Conservation (phyloP, 1,140 invertebrate species). For the Drosophila pallidifrons region DNA sequence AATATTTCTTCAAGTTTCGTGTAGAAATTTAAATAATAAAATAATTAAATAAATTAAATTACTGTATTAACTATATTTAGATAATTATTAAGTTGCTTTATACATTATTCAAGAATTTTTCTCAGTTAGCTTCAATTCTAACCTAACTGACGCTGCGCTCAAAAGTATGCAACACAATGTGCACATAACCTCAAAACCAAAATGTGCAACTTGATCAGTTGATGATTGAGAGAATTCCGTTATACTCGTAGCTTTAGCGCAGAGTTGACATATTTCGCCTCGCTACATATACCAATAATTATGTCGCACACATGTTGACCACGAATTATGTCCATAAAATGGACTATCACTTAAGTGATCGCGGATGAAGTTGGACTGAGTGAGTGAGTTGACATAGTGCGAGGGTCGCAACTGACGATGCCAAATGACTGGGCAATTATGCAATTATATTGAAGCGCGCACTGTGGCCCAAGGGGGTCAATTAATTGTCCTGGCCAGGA, state of each 20-base stretch:
- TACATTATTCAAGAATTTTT: no score
- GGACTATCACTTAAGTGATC: constrained; percentile 76
- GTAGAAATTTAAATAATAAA: no score
- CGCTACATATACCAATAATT: constrained; percentile 65
- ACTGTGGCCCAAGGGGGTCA: constrained; percentile 39
- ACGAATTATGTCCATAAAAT: constrained; percentile 78
- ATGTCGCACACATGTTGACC: constrained; percentile 71
- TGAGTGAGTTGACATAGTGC: constrained; percentile 14
- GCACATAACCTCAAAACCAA: constrained; percentile 36
- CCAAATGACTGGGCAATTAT: constrained; percentile 77
- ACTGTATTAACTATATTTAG: no score
- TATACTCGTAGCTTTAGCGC: constrained; percentile 37
- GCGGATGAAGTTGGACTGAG: constrained; percentile 9
- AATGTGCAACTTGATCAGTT: constrained; percentile 5
- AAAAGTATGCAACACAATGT: constrained; percentile 52
- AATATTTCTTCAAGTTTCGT: no score
- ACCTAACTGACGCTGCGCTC: background rate
- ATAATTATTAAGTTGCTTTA: no score
- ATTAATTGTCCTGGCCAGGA: constrained; percentile 60
- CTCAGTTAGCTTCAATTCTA: background rate
- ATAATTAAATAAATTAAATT: no score
- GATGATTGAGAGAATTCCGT: constrained; percentile 62
- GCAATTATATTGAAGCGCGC: constrained; percentile 74
- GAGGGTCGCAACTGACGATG: constrained; percentile 67
- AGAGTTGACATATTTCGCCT: constrained; percentile 40